A percentile compares a stretch with the other conserved stretches of the same genome.
These are phyloP conservation scores for Drosophila asahinai DNA, from an alignment of 1,140 invertebrate genomes.

Conservation along the genomic window DNA sequence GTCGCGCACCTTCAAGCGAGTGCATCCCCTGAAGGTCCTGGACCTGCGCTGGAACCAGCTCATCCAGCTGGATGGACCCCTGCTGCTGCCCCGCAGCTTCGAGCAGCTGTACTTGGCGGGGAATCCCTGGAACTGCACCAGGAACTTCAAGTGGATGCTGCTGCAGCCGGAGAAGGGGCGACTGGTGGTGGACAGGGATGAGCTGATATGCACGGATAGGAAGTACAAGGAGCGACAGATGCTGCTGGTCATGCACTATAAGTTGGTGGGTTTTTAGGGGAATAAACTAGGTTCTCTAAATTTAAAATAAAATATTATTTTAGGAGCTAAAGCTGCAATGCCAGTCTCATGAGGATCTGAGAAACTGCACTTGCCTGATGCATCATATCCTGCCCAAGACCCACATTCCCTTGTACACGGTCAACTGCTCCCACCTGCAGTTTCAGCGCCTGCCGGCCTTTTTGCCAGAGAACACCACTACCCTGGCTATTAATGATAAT, in stretches of 20 bases:
- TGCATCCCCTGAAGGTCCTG: conserved; percentile 77
- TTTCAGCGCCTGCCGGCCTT: conserved; percentile 64
- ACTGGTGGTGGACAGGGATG: conserved; percentile 86
- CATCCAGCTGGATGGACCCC: conserved; percentile 75
- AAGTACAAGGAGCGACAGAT: conserved; percentile 86
- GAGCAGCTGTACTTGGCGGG: conserved; percentile 85
- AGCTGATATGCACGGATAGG: conserved; percentile 85
- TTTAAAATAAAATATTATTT: no score
- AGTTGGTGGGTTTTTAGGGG: conserved; percentile 82
- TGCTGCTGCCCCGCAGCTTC: conserved; percentile 78
- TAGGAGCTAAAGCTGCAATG: conserved; percentile 68
- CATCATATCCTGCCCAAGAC: conserved; percentile 76
- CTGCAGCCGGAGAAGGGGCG: conserved; percentile 81
- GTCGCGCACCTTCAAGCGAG: conserved; percentile 78
- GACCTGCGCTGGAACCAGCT: conserved; percentile 86
- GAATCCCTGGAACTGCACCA: conserved; percentile 88
- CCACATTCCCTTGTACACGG: conserved; percentile 86
- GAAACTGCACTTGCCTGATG: conserved; percentile 74
- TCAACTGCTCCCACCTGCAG: conserved; percentile 76
- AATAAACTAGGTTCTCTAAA: no score
- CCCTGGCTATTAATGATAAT: conserved; percentile 74
- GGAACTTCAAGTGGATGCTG: conserved; percentile 87
- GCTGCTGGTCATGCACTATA: conserved; percentile 86
- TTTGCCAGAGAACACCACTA: conserved; percentile 79
- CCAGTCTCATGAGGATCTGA: conserved; percentile 64